Base-by-base conservation (phyloP, 2,888 invertebrate genomes). In the Campoplex capitator region DNA sequence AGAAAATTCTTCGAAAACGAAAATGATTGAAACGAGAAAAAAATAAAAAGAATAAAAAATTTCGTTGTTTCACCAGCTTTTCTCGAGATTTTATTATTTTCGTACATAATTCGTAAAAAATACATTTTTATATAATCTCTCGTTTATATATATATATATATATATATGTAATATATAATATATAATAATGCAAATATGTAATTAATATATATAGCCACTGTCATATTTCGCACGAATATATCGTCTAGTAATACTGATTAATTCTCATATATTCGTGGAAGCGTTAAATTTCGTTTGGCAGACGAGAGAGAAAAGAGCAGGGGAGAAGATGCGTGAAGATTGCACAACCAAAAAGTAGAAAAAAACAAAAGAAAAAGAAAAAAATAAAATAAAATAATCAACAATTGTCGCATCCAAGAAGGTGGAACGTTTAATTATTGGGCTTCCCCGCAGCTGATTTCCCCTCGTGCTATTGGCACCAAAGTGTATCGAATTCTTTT, bases 231-330 rank as follows among this genome's bases (percentile, higher is more conserved):
- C 68, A 79, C 71, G 79, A 73, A 73, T 76, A 62, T 13, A 80
- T 87, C 76, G 68, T 79, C 79, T 80, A 80, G 51, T 85, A 85
- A 87, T 87, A 87, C 87, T 87, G 85, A 83, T 67, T 73, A 54
- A 85, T 81, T 81, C 48, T 56, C 32, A 54, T 45, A 62, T 62
- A 81, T 68, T 76, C 65, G 71, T 54, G 73, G 80, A 80, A 84
- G 51, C 58, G 77, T 85, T 32, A 51, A 73, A n/a, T 56, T 35
- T 73, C 16, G 11, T 23, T 3, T 38, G 2, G 11, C 9, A 67
- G 23, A 38, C 51, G 28, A 38, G 38, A 38, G 16, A 28, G 23
- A 42, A 58, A 56, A 16, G 28, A 67, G 18, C 18, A 51, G 2
- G 67, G 18, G 9, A 65, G 42, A 42, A 2, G 9, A 42, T 23